Evolutionary conservation across 2,888 invertebrate genomes (phyloP).

Genomic region (Pedicia rivosa): DNA sequence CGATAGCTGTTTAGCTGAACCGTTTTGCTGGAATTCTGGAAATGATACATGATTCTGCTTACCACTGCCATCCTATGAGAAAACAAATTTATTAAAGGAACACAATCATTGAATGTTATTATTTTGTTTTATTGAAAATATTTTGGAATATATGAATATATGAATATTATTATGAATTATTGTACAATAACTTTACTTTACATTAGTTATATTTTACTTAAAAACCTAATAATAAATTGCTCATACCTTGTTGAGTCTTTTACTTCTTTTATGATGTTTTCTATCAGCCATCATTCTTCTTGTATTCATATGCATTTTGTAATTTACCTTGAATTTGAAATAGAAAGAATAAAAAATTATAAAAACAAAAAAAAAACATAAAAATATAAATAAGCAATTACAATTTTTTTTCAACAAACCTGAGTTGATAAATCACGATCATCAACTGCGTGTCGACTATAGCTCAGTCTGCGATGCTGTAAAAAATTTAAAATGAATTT

Average conservation of each 20-base stretch:
- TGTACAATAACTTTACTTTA: not conserved
- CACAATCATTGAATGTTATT: no score
- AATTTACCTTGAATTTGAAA: constrained; percentile 43
- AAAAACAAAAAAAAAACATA: constrained; percentile 1
- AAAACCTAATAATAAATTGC: not conserved
- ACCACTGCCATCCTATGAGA: constrained; percentile 66
- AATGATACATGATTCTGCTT: constrained; percentile 73
- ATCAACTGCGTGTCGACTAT: constrained; percentile 81
- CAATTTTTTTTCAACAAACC: no score
- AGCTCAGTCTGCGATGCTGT: constrained; percentile 77
- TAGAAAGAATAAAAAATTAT: not conserved
- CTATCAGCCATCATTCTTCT: constrained; percentile 73
- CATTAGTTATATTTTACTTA: constrained; percentile 7
- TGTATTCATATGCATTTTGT: constrained; percentile 82
- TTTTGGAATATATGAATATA: no score
- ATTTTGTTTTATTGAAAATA: no score
- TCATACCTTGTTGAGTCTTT: constrained; percentile 62
- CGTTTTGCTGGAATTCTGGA: constrained; percentile 80
- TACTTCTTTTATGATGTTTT: constrained; percentile 73
- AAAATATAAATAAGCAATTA: not conserved
- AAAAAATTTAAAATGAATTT: no score
- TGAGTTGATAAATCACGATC: constrained; percentile 75
- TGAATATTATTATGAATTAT: no score
- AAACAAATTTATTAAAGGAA: no score
- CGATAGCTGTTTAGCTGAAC: constrained; percentile 72